Evolutionary conservation across 2,888 invertebrate genomes (phyloP), one percentile per base, ranked within the genome.

Genomic region (Mycalesis mineus): DNA sequence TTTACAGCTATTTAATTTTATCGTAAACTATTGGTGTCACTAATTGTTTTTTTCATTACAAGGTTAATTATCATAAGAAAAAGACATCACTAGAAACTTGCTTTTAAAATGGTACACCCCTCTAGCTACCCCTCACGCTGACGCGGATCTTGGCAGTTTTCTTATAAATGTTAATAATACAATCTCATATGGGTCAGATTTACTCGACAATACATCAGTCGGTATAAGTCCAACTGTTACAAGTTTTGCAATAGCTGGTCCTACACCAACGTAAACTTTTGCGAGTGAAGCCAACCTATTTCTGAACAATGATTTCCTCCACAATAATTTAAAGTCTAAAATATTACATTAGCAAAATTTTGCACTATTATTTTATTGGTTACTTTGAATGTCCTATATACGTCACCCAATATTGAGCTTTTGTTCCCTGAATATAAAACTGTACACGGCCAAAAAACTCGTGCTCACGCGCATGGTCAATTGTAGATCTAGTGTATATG

Each of bases 1-100:
- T 72, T 82, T 82, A 83, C 71, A 63, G 72, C 80, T 87, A 84
- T 74, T 65, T 74, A 79, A 73, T 80, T 22, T 84, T 82, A 73
- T 72, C 70, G 70, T 84, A 76, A 78, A 71, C 83, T 87, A 88
- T 87, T 86, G 88, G 85, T 88, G 86, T 88, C 76, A 71, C 77
- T 81, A 75, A 77, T 78, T 74, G 78, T 67, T 71, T 72, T 66
- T 69, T 68, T 69, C 69, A 69, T 68, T 64, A 71, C 74, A 75
- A 70, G 73, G 75, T 73, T 64, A 72, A 66, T 70, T 71, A 76
- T 77, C 75, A 74, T 79, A 78, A 82, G 77, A 81, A 65, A 72
- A 70, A 66, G 69, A 70, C 70, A 67, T 68, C 65, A 60, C 71
- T 76, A 77, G 64, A 66, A 69, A 69, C 64, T 68, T 69, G 63